Evolutionary conservation across 2,113 vertebrate genomes (phyloP), one percentile per base, ranked within the genome.

Genomic region (Sapayoa aenigma): DNA sequence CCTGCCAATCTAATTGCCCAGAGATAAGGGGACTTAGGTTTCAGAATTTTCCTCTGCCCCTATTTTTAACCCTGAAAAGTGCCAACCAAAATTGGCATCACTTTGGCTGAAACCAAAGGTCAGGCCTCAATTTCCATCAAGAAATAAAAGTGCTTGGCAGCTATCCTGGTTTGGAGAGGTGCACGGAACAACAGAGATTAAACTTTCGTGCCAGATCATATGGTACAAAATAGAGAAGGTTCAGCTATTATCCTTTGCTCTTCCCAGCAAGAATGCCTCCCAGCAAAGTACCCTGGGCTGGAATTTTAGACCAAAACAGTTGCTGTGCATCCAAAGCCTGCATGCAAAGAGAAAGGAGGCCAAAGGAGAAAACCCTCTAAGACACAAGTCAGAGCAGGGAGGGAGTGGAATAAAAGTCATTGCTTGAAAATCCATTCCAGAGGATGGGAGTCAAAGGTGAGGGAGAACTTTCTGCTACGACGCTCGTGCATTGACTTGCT

Each of bases 401-500:
- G 41, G 49, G 78, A 91, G 7, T 3, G 59, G 56, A 87, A 82
- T 87, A 95, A 96, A 95, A 96, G 59, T 79, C 92, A 33, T 69
- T 53, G 66, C 85, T 94, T 72, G 72, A 86, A 97, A 97, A 98
- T 95, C 93, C 86, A 79, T 93, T 89, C 96, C 94, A 39, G 92
- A 96, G 95, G 90, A 93, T 91, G 78, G 88, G 94, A 95, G 49
- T 22, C 63, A 76, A 59, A 86, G 84, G 68, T 11, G 1, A 28
- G n/a, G 82, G 55, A 78, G 74, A 76, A 16, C 14, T 62, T 60
- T 37, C 74, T 41, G 46, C 31, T n/a, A 24, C 25, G 50, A n/a
- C 71, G 44, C 56, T 94, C 8, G 0, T 68, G 80, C 0, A 0
- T 22, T 33, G 74, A 55, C 62, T 92, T 75, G 58, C 50, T 89